Conservation (phyloP, 2,797 vertebrate species). For the Gephyroberyx darwinii region DNA sequence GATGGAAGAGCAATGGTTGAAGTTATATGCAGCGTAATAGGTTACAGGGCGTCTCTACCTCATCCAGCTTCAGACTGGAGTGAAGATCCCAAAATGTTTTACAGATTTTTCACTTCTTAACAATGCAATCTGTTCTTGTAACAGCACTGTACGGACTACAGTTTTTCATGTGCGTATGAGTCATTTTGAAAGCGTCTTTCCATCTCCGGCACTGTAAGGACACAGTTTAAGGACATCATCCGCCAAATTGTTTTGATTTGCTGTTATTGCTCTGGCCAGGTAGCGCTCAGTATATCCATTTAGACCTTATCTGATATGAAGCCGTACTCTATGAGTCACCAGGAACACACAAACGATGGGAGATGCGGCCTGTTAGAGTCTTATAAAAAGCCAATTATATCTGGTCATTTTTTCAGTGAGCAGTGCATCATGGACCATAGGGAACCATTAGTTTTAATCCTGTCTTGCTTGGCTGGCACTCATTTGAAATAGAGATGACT, state of each 20-base stretch:
- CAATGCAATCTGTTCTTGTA: slow-evolving; percentile 47
- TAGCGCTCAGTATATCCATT: slow-evolving; percentile 68
- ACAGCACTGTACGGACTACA: slow-evolving; percentile 20
- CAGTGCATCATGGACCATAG: slow-evolving; percentile 56
- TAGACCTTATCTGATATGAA: slow-evolving; percentile 68
- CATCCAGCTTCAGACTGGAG: slow-evolving; percentile 16
- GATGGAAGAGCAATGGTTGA: slow-evolving; percentile 26
- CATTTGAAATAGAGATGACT: slow-evolving; percentile 62
- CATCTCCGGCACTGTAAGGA: slow-evolving; percentile 46
- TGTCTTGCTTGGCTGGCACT: slow-evolving; percentile 50
- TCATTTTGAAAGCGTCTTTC: slow-evolving; percentile 50
- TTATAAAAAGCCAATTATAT: slow-evolving; percentile 74
- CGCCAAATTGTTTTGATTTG: slow-evolving; percentile 73
- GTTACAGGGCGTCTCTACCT: slow-evolving; percentile 20
- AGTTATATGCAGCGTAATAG: not conserved
- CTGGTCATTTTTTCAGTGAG: slow-evolving; percentile 48
- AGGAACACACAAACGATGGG: slow-evolving; percentile 45
- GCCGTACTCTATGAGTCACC: slow-evolving; percentile 62
- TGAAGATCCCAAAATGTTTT: slow-evolving; percentile 10
- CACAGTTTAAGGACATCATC: slow-evolving; percentile 65
- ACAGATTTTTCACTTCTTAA: slow-evolving; percentile 46
- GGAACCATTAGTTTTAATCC: slow-evolving; percentile 62
- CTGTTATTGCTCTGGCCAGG: slow-evolving; percentile 67
- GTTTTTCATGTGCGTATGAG: slow-evolving; percentile 48
- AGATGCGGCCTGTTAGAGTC: slow-evolving; percentile 50